Percentiles rank a stretch among this genome's conserved stretches.
Evolutionary conservation across 2,888 invertebrate genomes (phyloP).

Genomic region (Chydorus sphaericus): DNA sequence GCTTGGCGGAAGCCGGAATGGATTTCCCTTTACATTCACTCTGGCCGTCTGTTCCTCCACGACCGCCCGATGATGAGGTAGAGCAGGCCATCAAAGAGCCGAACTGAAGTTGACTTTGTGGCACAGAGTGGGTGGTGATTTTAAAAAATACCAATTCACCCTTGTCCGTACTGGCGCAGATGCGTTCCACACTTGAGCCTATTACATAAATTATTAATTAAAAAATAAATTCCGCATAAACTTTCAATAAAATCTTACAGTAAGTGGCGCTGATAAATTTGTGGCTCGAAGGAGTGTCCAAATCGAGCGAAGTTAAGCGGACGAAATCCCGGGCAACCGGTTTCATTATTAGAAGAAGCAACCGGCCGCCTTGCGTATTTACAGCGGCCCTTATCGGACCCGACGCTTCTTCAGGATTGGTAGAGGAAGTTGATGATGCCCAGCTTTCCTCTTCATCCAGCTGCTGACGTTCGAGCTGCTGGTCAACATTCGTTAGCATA

Average conservation of each 20-base stretch:
- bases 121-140: not conserved
- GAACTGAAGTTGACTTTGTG: slow-evolving; percentile 34
- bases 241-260: no score
- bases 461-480: not conserved
- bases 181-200: slow-evolving; percentile 61
- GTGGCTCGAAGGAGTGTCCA: slow-evolving; percentile 6
- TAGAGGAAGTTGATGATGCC: no score
- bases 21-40: no score
- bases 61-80: slow-evolving; percentile 26
- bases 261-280: slow-evolving; percentile 64
- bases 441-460: not conserved
- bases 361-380: slow-evolving; percentile 56
- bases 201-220: no score
- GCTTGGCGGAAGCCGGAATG: slow-evolving; percentile 16
- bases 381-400: slow-evolving; percentile 37
- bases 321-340: not conserved
- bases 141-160: slow-evolving; percentile 69
- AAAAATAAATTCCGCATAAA: no score
- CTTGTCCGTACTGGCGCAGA: slow-evolving; percentile 66
- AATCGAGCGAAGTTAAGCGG: not conserved
- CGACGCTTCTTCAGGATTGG: not conserved
- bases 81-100: no score
- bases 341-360: slow-evolving; percentile 51
- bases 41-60: slow-evolving; percentile 54
- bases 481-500: not conserved